Evolutionary conservation across 2,797 vertebrate genomes (phyloP).

Genomic region (Ptychadena robeensis): DNA sequence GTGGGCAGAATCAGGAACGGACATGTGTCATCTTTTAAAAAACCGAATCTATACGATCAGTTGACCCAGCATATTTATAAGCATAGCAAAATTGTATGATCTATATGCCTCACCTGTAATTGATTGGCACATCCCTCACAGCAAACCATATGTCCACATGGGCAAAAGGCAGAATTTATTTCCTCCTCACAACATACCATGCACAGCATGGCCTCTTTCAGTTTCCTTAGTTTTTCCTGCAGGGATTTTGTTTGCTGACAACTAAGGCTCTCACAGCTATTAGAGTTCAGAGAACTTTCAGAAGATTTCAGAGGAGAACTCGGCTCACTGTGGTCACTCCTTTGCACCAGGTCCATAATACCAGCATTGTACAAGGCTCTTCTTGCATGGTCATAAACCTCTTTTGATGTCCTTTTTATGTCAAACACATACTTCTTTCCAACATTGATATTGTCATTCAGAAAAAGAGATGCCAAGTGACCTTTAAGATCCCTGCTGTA

Average conservation of each 20-base stretch:
- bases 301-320: slow-evolving; percentile 77
- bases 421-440: slow-evolving; percentile 98
- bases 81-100: not conserved
- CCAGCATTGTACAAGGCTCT: slow-evolving; percentile 93
- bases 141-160: slow-evolving; percentile 97
- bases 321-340: slow-evolving; percentile 74
- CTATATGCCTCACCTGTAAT: slow-evolving; percentile 81
- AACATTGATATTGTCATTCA: slow-evolving; percentile 96
- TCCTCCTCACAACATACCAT: slow-evolving; percentile 95
- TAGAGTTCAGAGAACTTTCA: slow-evolving; percentile 79
- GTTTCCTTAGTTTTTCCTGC: slow-evolving; percentile 89
- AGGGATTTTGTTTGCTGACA: slow-evolving; percentile 89
- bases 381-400: slow-evolving; percentile 94
- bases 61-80: no score
- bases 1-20: no score
- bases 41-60: no score
- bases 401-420: slow-evolving; percentile 95
- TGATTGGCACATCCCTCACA: slow-evolving; percentile 90
- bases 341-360: slow-evolving; percentile 85
- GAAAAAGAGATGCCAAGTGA: slow-evolving; percentile 93
- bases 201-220: slow-evolving; percentile 93
- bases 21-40: no score
- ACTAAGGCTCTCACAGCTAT: slow-evolving; percentile 80
- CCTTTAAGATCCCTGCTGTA: slow-evolving; percentile 98
- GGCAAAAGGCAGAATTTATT: slow-evolving; percentile 95